phyloP scores from a whole-genome alignment of 2,797 vertebrate genomes.

The Pantherophis vulpinus region DNA sequence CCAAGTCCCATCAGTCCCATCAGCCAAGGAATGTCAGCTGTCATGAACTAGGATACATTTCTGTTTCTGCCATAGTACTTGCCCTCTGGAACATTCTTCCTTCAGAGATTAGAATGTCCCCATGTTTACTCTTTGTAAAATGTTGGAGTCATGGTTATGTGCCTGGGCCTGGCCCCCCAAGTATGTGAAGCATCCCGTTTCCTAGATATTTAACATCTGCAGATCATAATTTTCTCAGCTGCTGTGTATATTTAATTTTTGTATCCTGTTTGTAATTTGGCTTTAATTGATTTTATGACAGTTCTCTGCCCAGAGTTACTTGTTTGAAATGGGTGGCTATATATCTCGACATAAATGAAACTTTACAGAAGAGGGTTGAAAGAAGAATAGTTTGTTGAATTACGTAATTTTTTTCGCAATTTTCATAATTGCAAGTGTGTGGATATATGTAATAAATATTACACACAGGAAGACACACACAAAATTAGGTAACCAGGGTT shows the following conservation, averaged over 20 bases:
- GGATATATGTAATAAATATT: not conserved
- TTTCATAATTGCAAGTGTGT: not conserved
- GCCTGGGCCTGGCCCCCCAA: not conserved
- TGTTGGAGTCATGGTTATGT: not conserved
- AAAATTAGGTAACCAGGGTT: not conserved
- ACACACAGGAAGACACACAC: not conserved
- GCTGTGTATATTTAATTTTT: not conserved
- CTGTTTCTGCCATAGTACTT: not conserved
- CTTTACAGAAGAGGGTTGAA: not conserved
- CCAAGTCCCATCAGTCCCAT: not conserved
- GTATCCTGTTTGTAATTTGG: not conserved
- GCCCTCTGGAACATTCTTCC: not conserved
- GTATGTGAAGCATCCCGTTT: not conserved
- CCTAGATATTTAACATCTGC: not conserved
- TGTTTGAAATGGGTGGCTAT: not conserved
- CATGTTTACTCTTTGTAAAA: not conserved
- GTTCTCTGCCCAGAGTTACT: not conserved
- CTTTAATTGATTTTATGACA: not conserved
- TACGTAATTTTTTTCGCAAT: not conserved
- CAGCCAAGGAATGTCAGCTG: not conserved
- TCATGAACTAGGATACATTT: not conserved
- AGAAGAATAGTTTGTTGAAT: not conserved
- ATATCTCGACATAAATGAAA: not conserved
- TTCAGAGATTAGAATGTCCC: not conserved
- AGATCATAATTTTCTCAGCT: not conserved